phyloP scores from a whole-genome alignment of 1,140 invertebrate genomes.

The Asbolus verrucosus region DNA sequence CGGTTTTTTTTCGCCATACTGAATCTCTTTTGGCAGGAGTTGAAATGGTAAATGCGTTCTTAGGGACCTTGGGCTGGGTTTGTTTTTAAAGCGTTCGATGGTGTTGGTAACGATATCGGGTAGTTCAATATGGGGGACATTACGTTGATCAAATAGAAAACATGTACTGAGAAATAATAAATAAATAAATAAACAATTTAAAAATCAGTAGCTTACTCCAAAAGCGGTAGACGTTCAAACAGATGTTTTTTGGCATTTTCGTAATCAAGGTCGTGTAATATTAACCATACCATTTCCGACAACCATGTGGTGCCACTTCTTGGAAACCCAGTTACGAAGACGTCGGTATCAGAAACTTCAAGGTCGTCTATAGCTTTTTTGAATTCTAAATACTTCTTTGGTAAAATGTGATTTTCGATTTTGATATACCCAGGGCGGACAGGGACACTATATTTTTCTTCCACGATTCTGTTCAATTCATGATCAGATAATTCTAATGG shows the following conservation, averaged over 20 bases:
- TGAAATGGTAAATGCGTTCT: neutral
- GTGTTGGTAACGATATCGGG: too few relatives aligned
- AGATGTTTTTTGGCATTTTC: constrained; percentile 71
- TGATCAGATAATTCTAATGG: too few relatives aligned
- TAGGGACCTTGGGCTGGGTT: neutral
- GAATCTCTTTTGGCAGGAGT: neutral
- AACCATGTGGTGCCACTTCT: constrained; percentile 81
- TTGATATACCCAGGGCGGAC: too few relatives aligned
- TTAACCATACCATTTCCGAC: constrained; percentile 88
- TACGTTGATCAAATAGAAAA: constrained; percentile 41
- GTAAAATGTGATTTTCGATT: too few relatives aligned
- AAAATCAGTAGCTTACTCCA: too few relatives aligned
- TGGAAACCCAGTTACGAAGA: constrained; percentile 56
- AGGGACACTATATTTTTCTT: too few relatives aligned
- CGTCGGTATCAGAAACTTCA: constrained; percentile 35
- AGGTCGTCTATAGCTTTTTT: too few relatives aligned
- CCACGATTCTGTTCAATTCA: too few relatives aligned
- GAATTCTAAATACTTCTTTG: too few relatives aligned
- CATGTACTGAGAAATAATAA: constrained; percentile 53
- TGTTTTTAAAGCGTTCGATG: neutral
- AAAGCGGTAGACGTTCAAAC: constrained; percentile 53
- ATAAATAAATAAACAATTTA: too few relatives aligned
- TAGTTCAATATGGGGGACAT: neutral
- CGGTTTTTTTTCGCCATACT: neutral
- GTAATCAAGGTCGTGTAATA: constrained; percentile 82